Evolutionary conservation across 2,888 invertebrate genomes (phyloP), one percentile per base, ranked within the genome.

Genomic region (Pyrrhosoma nymphula): DNA sequence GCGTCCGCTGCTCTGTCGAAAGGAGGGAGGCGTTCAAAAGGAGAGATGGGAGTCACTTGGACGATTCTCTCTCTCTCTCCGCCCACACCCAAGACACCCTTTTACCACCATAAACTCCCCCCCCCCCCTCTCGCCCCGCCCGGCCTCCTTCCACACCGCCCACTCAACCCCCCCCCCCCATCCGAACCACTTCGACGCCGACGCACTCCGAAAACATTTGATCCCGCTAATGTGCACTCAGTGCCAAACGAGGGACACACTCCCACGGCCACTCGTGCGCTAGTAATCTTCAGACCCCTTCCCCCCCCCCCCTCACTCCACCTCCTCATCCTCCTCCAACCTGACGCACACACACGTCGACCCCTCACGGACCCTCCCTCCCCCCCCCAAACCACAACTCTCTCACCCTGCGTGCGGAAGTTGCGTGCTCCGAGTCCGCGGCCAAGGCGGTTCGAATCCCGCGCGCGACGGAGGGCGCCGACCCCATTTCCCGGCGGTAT

Each of bases 161-260:
- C 90, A 26, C 90, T n/a, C 88, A 35, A 20, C 6, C 88, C 47
- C 2, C 47, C 4, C 39, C 39, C 6, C 88, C 47, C 2, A 2
- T 2, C 39, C 39, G 8, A 35, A 20, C 35, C 88, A 56, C 30
- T 90, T 60, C 90, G n/a, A 55, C 26, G 20, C 30, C 91, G 23
- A 39, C 91, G 35, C 39, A 60, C 63, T 91, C 26, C 63, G 63
- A 63, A 60, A 91, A 26, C 91, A 63, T 91, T 91, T 60, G 91
- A 91, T 91, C 60, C 91, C 60, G 39, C 63, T 91, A 91, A 91
- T 63, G 60, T 60, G 91, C 60, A 63, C 90, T 90, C 90, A 35
- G 56, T n/a, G 30, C 90, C 90, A n/a, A 90, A 90, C 26, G 90
- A 56, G 47, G 8, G 69, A 69, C 69, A 69, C 69, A 56, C n/a